Percentiles rank a stretch among this genome's conserved stretches.
Conservation (phyloP, 2,888 invertebrate genomes). For the Oligia strigilis region DNA sequence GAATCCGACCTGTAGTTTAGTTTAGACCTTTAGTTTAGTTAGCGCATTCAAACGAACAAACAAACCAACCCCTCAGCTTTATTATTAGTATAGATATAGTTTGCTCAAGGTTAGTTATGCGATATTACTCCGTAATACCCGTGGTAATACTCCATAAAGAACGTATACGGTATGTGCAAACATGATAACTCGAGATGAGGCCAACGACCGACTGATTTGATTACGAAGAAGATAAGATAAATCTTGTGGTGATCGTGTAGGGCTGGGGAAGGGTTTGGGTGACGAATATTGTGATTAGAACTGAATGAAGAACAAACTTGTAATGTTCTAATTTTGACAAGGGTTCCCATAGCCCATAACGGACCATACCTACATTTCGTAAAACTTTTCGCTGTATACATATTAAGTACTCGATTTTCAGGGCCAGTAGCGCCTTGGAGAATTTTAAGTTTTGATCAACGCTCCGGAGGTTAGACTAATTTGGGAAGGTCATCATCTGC, state of each 20-base stretch:
- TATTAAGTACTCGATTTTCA: background rate
- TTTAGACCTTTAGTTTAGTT: no score
- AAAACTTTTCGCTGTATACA: background rate
- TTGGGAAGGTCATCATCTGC: background rate
- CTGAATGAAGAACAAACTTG: background rate
- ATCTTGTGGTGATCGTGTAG: conserved; percentile 37
- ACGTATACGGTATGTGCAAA: conserved; percentile 48
- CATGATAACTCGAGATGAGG: conserved; percentile 75
- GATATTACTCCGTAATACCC: conserved; percentile 33
- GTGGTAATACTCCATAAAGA: conserved; percentile 12
- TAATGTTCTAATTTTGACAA: background rate
- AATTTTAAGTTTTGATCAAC: background rate
- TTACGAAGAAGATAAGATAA: conserved; percentile 73
- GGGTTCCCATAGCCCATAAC: background rate
- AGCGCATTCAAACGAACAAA: no score
- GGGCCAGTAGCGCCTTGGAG: background rate
- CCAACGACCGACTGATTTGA: conserved; percentile 74
- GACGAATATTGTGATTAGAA: conserved; percentile 19
- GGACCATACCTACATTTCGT: background rate
- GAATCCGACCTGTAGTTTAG: no score
- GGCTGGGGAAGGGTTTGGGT: conserved; percentile 26
- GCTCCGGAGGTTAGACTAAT: background rate
- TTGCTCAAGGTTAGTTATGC: conserved; percentile 32
- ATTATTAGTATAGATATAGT: background rate
- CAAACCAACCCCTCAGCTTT: background rate